phyloP scores from a whole-genome alignment of 2,113 vertebrate species.

The Butorides virescens region DNA sequence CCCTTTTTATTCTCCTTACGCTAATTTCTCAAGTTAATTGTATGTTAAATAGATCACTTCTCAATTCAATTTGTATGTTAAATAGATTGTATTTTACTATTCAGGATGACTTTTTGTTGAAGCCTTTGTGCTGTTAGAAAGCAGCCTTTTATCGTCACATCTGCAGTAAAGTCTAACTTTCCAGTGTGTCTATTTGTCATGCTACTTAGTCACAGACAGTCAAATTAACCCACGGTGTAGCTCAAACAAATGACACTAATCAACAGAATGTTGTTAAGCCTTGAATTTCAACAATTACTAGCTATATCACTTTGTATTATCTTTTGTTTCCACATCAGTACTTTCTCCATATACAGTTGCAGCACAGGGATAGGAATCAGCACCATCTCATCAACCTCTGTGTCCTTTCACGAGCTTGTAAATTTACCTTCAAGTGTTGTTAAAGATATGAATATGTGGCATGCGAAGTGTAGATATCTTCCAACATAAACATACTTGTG shows the following conservation, averaged over 20 bases:
- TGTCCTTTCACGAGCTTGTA: not conserved
- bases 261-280: not conserved
- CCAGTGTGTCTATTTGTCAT: not conserved
- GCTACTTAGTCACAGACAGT: not conserved
- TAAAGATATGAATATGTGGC: not conserved
- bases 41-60: not conserved
- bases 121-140: not conserved
- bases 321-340: not conserved
- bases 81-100: not conserved
- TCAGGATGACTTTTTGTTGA: not conserved
- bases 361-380: not conserved
- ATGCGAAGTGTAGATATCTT: not conserved
- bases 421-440: not conserved
- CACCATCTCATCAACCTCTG: accelerated
- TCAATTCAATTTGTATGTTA: not conserved
- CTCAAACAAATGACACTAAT: not conserved
- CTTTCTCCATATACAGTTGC: not conserved
- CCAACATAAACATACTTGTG: accelerated
- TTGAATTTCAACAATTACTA: not conserved
- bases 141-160: not conserved
- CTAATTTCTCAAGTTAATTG: not conserved
- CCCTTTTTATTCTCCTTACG: not conserved
- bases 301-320: not conserved
- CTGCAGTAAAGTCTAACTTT: not conserved
- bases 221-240: not conserved